Conservation (phyloP, 2,888 invertebrate species). For the Hypselothyrea guttata region DNA sequence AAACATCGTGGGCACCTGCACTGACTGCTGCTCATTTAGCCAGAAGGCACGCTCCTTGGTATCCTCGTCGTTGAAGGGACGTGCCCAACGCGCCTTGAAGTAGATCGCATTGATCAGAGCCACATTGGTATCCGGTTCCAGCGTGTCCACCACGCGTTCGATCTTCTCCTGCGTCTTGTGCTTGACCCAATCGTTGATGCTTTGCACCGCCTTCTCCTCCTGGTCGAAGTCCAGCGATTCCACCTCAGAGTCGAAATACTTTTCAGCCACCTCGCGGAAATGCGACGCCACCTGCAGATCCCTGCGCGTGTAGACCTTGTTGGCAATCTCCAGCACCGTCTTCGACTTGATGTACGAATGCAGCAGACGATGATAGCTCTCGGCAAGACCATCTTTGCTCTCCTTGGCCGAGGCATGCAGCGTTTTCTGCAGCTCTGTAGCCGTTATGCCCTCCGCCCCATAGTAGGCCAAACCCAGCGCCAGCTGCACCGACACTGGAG, state of each 20-base stretch:
- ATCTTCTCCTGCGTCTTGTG: constrained; percentile 92
- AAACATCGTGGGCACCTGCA: constrained; percentile 88
- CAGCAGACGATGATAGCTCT: constrained; percentile 72
- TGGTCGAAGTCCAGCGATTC: constrained; percentile 86
- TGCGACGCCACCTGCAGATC: constrained; percentile 84
- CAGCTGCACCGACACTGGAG: constrained; percentile 76
- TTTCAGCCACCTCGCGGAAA: constrained; percentile 85
- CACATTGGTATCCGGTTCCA: constrained; percentile 85
- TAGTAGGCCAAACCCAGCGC: constrained; percentile 77
- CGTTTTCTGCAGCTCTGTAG: constrained; percentile 69
- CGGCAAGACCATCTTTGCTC: constrained; percentile 75
- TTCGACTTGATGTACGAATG: constrained; percentile 79
- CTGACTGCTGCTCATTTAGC: constrained; percentile 83
- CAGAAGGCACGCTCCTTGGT: constrained; percentile 88
- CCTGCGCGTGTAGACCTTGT: constrained; percentile 87
- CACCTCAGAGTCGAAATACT: constrained; percentile 87
- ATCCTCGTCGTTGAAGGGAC: constrained; percentile 85
- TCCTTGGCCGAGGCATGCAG: constrained; percentile 76
- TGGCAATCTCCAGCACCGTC: constrained; percentile 85
- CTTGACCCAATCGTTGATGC: constrained; percentile 92
- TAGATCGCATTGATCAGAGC: constrained; percentile 93
- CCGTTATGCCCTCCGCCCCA: constrained; percentile 74
- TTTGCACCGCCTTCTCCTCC: constrained; percentile 83
- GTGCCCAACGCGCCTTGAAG: constrained; percentile 92
- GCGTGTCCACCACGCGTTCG: constrained; percentile 87